phyloP scores from a whole-genome alignment of 2,888 invertebrate species.

The Epistrophe grossulariae region DNA sequence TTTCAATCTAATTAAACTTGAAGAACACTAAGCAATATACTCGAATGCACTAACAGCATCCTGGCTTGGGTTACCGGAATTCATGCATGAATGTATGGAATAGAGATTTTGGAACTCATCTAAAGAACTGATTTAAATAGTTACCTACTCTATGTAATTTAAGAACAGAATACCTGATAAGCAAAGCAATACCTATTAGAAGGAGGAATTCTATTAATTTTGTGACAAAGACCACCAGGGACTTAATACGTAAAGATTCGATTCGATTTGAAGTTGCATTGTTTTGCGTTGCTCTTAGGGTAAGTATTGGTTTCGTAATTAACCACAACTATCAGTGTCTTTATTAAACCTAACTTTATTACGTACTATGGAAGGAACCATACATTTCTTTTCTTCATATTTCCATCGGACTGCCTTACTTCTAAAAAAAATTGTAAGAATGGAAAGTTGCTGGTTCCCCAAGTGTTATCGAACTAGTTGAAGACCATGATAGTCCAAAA shows the following conservation, averaged over 20 bases:
- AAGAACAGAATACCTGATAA: background rate
- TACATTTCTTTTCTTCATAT: too few relatives aligned
- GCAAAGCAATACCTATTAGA: background rate
- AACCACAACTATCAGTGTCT: too few relatives aligned
- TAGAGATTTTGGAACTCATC: background rate
- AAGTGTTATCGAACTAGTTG: too few relatives aligned
- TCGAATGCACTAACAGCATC: background rate
- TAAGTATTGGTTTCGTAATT: background rate
- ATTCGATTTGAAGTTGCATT: slow-evolving; percentile 6
- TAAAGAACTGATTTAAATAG: background rate
- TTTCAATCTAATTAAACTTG: background rate
- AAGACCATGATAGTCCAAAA: too few relatives aligned
- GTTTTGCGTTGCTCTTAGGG: background rate
- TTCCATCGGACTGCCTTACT: too few relatives aligned
- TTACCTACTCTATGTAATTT: too few relatives aligned
- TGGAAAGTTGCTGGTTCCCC: too few relatives aligned
- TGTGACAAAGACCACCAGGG: background rate
- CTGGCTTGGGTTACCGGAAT: background rate
- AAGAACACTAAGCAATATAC: background rate
- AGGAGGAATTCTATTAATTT: background rate
- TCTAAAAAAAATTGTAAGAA: too few relatives aligned
- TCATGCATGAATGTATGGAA: background rate
- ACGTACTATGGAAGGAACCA: too few relatives aligned
- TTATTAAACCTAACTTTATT: too few relatives aligned
- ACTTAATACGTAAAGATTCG: slow-evolving; percentile 16